Base-by-base conservation (phyloP, 2,113 vertebrate species). In the Heliornis fulica region DNA sequence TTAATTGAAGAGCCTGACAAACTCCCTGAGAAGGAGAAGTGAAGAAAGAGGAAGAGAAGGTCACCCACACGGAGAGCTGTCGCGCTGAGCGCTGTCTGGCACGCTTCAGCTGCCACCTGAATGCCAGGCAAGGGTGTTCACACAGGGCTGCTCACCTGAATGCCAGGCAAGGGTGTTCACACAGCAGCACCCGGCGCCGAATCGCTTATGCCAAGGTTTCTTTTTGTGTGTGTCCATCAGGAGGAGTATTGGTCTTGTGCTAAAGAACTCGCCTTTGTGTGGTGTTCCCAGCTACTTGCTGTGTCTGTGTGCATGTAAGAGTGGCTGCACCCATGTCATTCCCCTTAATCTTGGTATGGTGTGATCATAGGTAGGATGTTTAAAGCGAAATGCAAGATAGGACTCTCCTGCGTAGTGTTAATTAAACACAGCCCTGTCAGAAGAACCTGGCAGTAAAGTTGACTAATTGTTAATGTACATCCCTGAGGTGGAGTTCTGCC, bases 1-100 rank as follows among this genome's bases (percentile, higher is more conserved):
- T 90, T 89, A 91, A 94, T 95, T 95, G 87, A 78, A 60, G 66
- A 51, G 72, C 65, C 72, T 76, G 88, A 68, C 60, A 92, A 76
- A 41, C 87, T 65, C 29, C 72, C 1, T 1, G 74, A 78, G 57
- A 71, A 89, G 48, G 21, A 32, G 7, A 80, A 57, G 61, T 9
- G 76, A 87, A 87, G 83, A 45, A 74, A 64, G 69, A 83, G 50
- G 79, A 87, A 45, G 65, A 59, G 88, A 51, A 83, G 72, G 80
- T 92, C 64, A 22, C 61, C 82, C 1, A 0, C 3, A 15, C 8
- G 18, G 40, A 29, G 72, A 71, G 68, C 51, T 10, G 28, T 17
- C 21, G 45, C 40, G 2, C 29, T 10, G 82, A 32, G 56, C 1
- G 13, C 23, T 45, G 64, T 10, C 31, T 36, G 4, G 28, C 15